Percentiles rank a stretch among this genome's conserved stretches.
Evolutionary conservation across 2,113 vertebrate species (phyloP).

Genomic region (Gila orcuttii): DNA sequence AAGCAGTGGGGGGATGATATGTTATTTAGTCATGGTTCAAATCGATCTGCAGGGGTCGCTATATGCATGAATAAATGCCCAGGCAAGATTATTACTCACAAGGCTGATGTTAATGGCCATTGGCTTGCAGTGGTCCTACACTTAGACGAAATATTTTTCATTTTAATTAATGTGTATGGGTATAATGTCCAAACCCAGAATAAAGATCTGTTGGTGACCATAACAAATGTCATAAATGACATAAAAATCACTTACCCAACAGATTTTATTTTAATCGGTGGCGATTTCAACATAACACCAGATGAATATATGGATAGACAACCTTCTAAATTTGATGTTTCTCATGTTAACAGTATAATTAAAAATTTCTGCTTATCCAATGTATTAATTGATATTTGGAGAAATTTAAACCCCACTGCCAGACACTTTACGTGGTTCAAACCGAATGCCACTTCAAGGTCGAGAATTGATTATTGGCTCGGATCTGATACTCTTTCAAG

Average conservation of each 20-base stretch:
- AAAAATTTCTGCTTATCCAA: slow-evolving; percentile 6
- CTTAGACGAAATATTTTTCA: neutral
- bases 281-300: slow-evolving; percentile 37
- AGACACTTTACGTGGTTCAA: slow-evolving; percentile 41
- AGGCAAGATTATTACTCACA: slow-evolving; percentile 15
- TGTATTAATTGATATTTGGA: slow-evolving; percentile 14
- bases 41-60: slow-evolving; percentile 23
- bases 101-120: slow-evolving; percentile 19
- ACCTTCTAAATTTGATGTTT: neutral
- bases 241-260: too few species aligned
- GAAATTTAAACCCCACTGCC: slow-evolving; percentile 5
- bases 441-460: slow-evolving; percentile 9
- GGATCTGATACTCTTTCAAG: slow-evolving; percentile 8
- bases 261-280: slow-evolving; percentile 26
- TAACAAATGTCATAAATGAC: too few species aligned
- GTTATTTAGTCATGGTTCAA: slow-evolving; percentile 34
- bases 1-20: slow-evolving; percentile 27
- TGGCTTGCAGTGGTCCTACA: slow-evolving; percentile 29
- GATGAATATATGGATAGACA: slow-evolving; percentile 38
- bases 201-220: neutral
- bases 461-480: slow-evolving; percentile 38
- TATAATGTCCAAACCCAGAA: slow-evolving; percentile 27
- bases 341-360: neutral
- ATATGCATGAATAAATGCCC: slow-evolving; percentile 42
- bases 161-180: neutral